Evolutionary conservation across 2,113 vertebrate species (phyloP).

Genomic region (Vidua macroura): DNA sequence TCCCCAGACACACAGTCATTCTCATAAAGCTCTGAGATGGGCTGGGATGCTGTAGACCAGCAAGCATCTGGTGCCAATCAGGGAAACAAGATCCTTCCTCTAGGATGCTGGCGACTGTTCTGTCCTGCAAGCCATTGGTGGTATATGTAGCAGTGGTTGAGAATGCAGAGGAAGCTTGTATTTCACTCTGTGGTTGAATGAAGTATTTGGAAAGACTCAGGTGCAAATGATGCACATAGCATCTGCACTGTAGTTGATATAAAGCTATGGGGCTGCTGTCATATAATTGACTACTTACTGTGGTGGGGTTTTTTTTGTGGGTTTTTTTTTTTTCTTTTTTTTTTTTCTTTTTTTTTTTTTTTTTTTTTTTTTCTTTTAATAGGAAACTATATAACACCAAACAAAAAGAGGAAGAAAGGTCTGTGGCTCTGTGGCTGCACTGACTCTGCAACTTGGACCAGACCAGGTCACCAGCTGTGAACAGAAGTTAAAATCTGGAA

Average conservation of each 20-base stretch:
- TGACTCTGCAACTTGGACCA: background rate
- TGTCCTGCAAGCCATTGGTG: background rate
- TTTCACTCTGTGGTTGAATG: background rate
- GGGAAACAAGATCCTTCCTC: background rate
- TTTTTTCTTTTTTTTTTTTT: too few species aligned
- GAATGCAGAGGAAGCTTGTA: background rate
- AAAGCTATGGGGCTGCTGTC: background rate
- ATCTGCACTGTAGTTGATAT: background rate
- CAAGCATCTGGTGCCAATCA: background rate
- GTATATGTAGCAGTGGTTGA: background rate
- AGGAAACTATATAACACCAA: background rate
- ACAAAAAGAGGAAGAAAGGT: background rate
- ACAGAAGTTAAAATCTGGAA: background rate
- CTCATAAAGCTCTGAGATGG: background rate
- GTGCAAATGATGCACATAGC: background rate
- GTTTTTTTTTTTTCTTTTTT: too few species aligned
- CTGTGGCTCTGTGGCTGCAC: background rate
- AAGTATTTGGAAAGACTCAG: background rate
- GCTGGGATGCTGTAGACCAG: background rate
- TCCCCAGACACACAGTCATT: background rate
- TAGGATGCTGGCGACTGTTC: rapidly evolving
- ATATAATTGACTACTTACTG: background rate
- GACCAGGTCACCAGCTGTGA: background rate
- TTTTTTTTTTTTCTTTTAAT: background rate
- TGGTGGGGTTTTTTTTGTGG: too few species aligned